Evolutionary conservation across 1,140 invertebrate genomes (phyloP).

Genomic region (Aplysia californica): DNA sequence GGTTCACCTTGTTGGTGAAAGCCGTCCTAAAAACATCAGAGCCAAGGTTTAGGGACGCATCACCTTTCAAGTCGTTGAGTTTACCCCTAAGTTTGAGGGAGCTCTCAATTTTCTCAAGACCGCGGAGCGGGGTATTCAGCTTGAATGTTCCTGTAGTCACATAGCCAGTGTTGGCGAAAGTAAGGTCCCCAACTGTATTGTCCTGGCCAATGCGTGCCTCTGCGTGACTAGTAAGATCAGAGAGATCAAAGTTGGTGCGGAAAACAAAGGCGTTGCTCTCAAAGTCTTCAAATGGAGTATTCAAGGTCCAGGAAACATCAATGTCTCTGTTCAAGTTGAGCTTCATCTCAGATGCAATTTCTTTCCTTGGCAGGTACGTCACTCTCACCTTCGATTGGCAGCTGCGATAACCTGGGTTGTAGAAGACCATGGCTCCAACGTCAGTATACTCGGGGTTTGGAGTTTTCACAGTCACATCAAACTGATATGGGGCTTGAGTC

Average conservation of each 20-base stretch:
- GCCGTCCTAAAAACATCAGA: not conserved
- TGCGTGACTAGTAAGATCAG: not conserved
- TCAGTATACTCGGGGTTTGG: not conserved
- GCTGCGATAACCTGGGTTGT: not conserved
- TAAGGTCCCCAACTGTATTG: not conserved
- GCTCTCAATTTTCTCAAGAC: not conserved
- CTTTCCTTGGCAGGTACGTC: not conserved
- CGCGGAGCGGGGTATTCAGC: not conserved
- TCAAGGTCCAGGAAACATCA: not conserved
- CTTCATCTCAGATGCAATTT: not conserved
- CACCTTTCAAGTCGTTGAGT: not conserved
- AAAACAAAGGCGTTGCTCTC: not conserved
- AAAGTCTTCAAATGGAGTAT: not conserved
- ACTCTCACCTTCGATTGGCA: not conserved
- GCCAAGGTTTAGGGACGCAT: not conserved
- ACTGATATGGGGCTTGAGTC: not conserved
- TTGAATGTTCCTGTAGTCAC: not conserved
- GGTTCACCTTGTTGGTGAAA: conserved; percentile 1
- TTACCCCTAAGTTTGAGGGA: not conserved
- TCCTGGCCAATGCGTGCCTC: not conserved
- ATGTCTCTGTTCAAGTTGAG: not conserved
- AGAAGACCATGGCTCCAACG: not conserved
- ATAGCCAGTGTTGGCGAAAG: not conserved
- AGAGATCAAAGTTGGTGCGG: not conserved
- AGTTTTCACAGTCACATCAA: conserved; percentile 3